A percentile compares a stretch with the other conserved stretches of the same genome.
These are phyloP conservation scores for Mylabris phalerata DNA, from an alignment of 1,140 invertebrate species.

Conservation along the genomic window DNA sequence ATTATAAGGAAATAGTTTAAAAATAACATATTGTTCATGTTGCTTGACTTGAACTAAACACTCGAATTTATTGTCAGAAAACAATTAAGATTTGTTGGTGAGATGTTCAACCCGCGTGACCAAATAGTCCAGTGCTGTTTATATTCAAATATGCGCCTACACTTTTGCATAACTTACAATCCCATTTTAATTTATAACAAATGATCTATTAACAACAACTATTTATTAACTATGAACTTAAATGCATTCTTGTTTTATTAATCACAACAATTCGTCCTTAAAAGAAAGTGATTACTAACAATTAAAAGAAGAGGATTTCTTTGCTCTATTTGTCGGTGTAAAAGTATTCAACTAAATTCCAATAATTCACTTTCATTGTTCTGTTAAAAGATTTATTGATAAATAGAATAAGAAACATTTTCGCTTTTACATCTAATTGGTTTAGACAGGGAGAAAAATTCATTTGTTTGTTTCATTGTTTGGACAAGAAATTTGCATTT, in stretches of 20 bases:
- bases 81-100: constrained; percentile 19
- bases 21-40: constrained; percentile 14
- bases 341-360: not conserved
- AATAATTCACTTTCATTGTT: constrained; percentile 12
- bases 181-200: constrained; percentile 3
- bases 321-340: no score
- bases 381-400: not conserved
- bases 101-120: constrained; percentile 17
- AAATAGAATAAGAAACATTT: no score
- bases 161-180: constrained; percentile 13
- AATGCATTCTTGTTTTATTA: no score
- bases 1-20: no score
- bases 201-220: not conserved
- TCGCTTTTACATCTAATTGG: no score
- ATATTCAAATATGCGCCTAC: constrained; percentile 21
- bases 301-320: no score
- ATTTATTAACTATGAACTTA: no score
- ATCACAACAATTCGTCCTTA: no score
- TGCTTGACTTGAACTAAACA: constrained; percentile 14
- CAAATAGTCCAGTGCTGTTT: constrained; percentile 18
- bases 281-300: no score
- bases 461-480: no score
- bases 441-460: no score
- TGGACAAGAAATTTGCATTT: no score
- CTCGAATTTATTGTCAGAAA: constrained; percentile 15